Base-by-base conservation (phyloP, 2,888 invertebrate species). In the Neoascia interrupta region DNA sequence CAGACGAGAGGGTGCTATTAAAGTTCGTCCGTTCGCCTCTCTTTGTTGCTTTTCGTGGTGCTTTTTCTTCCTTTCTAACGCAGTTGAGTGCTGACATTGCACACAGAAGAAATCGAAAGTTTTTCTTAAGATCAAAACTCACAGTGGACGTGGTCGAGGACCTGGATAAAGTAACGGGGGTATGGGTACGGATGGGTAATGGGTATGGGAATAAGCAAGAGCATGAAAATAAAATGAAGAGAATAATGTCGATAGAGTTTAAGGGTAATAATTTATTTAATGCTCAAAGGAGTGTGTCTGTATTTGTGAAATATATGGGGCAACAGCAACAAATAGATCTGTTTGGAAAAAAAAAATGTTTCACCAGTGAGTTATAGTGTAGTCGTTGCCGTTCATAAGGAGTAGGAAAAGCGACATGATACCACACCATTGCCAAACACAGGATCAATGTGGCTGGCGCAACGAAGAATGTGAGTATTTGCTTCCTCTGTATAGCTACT, bases 11-110 rank as follows among this genome's bases (percentile, higher is more conserved):
- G 66, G 11, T 34, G 49, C 49, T 39, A 73, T 79, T 79, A 79
- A 73, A 79, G 73, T 79, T 79, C 66, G 73, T 72, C 73, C 79
- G 72, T 64, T 73, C 37, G 56, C 43, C 28, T 72, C 49, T 60
- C 15, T 15, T 51, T 11, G 45, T 34, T n/a, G n/a, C n/a, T n/a
- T n/a, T n/a, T n/a, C n/a, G 15, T 34, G 10, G n/a, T 60, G 10
- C 8, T 49, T 61, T 58, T 56, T 43, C 34, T 45, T 31, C n/a
- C 5, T 37, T 34, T 31, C 16, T 8, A 31, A 6, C 31, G n/a
- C 21, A 13, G 23, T 36, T 51, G 21, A 10, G 39, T 10, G 18
- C 39, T 58, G 19, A 18, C 43, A 68, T 31, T 66, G 49, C 39
- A 66, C 13, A 37, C 1, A 23, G 31, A 66, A 56, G 60, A 79